Conservation (phyloP, 64 coral and sea anemone genomes). For the Orbicella faveolata region DNA sequence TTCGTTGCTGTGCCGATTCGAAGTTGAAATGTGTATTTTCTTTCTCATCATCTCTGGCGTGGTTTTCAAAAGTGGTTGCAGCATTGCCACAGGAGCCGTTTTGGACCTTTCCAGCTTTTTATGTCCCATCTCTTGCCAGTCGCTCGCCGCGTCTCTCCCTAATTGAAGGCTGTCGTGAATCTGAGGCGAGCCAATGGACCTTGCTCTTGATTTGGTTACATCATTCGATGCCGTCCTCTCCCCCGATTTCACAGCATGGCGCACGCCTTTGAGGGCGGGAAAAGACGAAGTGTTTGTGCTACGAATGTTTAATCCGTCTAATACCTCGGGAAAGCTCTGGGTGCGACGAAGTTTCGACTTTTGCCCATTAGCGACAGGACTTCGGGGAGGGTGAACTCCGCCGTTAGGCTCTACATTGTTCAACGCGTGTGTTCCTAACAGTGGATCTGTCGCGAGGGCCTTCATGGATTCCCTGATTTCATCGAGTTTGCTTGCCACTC, state of each 20-base stretch:
- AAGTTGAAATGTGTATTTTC: constrained; percentile 37
- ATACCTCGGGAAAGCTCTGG: constrained; percentile 5
- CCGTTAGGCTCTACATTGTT: neutral
- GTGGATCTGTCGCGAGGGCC: constrained; percentile 11
- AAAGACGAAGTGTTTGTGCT: neutral
- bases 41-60: constrained; percentile 44
- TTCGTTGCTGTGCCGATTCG: constrained; percentile 7
- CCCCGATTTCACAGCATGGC: neutral
- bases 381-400: neutral
- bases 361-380: neutral
- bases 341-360: constrained; percentile 1
- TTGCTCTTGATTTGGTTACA: neutral
- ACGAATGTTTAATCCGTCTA: neutral
- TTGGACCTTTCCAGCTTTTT: constrained; percentile 75
- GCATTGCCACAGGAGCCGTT: constrained; percentile 57
- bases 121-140: constrained; percentile 12
- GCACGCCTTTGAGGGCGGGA: neutral
- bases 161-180: neutral
- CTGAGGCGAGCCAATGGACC: neutral
- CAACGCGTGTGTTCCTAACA: constrained; percentile 32
- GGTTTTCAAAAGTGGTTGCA: constrained; percentile 66
- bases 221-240: neutral
- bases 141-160: neutral
- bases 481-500: constrained; percentile 6
- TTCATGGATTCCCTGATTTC: constrained; percentile 38